A percentile compares a stretch with the other conserved stretches of the same genome.
Evolutionary conservation across 2,797 vertebrate genomes (phyloP).

Genomic region (Prionace glauca): DNA sequence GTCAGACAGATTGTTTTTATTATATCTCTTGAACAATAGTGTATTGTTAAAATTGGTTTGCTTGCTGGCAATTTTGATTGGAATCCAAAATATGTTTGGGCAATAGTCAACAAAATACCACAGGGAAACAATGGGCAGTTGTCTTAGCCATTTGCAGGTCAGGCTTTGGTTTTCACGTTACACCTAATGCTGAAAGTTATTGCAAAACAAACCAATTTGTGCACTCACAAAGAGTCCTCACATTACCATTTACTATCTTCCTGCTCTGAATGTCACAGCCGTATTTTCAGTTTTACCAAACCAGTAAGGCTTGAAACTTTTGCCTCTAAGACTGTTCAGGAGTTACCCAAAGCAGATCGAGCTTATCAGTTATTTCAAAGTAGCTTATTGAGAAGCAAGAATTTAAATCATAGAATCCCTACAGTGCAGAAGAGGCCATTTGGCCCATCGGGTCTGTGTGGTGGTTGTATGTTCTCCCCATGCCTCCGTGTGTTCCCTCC

Average conservation of each 20-base stretch:
- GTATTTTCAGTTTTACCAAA: not conserved
- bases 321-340: not conserved
- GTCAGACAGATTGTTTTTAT: constrained; percentile 56
- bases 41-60: constrained; percentile 62
- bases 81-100: constrained; percentile 67
- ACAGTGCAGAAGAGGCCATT: no score
- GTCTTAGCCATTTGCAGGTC: constrained; percentile 51
- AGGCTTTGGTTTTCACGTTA: not conserved
- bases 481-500: no score
- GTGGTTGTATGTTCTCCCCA: no score
- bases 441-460: no score
- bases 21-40: constrained; percentile 57
- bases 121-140: constrained; percentile 58
- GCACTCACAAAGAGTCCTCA: not conserved
- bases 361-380: no score
- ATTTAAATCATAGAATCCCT: no score
- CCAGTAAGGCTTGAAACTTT: not conserved
- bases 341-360: no score
- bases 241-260: not conserved
- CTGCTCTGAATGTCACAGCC: not conserved
- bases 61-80: constrained; percentile 59
- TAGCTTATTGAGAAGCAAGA: no score
- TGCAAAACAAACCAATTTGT: not conserved
- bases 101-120: constrained; percentile 63
- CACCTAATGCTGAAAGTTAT: not conserved